Percentiles rank a stretch among this genome's conserved stretches.
These are phyloP conservation scores for Indicator maculatus DNA, from an alignment of 2,113 vertebrate genomes.

Conservation along the genomic window DNA sequence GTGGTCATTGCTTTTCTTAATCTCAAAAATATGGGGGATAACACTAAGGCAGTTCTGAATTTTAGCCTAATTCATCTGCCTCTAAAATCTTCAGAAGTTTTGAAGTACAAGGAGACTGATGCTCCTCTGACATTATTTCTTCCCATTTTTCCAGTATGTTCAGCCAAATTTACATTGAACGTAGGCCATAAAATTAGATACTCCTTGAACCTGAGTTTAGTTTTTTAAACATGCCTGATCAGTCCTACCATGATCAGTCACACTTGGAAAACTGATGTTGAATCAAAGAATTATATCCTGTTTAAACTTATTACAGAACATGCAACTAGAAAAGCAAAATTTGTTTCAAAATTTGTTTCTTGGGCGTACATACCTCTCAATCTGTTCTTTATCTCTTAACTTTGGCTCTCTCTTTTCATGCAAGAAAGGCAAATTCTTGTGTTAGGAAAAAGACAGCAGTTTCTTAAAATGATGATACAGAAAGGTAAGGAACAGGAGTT, in stretches of 20 bases:
- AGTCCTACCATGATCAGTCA: background rate
- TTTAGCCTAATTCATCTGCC: background rate
- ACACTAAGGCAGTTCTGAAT: background rate
- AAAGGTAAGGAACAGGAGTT: background rate
- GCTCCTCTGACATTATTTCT: background rate
- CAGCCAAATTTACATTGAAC: background rate
- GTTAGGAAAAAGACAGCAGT: background rate
- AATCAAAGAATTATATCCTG: background rate
- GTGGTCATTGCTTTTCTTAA: background rate
- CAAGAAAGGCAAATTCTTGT: background rate
- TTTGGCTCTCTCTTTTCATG: background rate
- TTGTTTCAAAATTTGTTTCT: background rate
- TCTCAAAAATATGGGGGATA: background rate
- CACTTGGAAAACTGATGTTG: background rate
- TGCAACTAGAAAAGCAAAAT: background rate
- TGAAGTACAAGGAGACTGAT: fast-evolving
- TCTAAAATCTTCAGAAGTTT: background rate
- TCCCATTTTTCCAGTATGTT: background rate
- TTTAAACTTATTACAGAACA: background rate
- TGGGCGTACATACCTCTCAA: background rate
- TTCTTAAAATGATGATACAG: background rate
- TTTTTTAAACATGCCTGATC: background rate
- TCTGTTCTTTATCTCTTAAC: background rate
- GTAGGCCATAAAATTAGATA: background rate
- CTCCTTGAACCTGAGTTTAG: background rate